Percentiles rank a stretch among this genome's conserved stretches.
Conservation (phyloP, 2,113 vertebrate genomes). For the Triplophysa siluroides region DNA sequence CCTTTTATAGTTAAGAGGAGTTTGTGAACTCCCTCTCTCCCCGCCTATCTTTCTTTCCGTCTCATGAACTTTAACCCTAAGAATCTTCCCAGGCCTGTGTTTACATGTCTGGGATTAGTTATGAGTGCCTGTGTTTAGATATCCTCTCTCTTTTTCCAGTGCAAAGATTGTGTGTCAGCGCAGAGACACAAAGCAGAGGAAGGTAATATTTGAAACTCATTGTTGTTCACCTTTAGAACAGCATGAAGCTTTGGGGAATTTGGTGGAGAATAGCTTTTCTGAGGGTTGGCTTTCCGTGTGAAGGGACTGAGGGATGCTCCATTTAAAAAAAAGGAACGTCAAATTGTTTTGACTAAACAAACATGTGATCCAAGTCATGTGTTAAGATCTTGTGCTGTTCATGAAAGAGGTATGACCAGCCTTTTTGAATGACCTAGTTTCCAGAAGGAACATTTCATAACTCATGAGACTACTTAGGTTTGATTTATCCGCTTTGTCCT, state of each 20-base stretch:
- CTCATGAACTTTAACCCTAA: slow-evolving; percentile 2
- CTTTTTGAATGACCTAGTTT: slow-evolving; percentile 5
- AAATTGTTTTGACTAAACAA: not conserved
- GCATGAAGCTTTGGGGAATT: not conserved
- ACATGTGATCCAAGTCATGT: slow-evolving; percentile 16
- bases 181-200: not conserved
- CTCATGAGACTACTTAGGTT: not conserved
- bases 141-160: not conserved
- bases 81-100: slow-evolving; percentile 19
- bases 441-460: not conserved
- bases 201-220: not conserved
- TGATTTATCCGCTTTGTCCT: not conserved
- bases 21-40: not conserved
- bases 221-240: not conserved
- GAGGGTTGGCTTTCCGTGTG: not conserved
- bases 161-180: not conserved
- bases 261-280: not conserved
- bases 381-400: slow-evolving; percentile 1
- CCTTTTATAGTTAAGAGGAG: slow-evolving; percentile 19
- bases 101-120: slow-evolving; percentile 26
- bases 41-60: not conserved
- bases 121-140: not conserved
- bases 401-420: not conserved
- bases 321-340: not conserved
- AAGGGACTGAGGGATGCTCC: not conserved